Conservation (phyloP, 2,888 invertebrate genomes). For the Cryptosula pallasiana region DNA sequence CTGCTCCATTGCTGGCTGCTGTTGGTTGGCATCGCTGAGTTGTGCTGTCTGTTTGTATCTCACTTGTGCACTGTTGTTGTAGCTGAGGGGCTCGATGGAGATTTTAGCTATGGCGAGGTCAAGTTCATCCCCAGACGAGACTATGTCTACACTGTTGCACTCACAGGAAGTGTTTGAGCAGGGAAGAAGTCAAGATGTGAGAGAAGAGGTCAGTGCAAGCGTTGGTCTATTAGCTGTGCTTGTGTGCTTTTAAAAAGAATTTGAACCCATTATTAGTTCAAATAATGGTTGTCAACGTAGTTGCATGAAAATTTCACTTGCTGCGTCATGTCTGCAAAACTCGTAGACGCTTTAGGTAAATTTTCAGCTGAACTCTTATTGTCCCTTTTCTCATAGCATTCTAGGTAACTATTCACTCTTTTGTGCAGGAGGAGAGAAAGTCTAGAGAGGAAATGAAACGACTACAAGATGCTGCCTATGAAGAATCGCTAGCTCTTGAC, state of each 20-base stretch:
- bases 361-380: too few species aligned
- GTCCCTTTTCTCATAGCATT: too few species aligned
- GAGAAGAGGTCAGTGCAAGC: constrained; percentile 62
- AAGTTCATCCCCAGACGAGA: constrained; percentile 81
- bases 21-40: too few species aligned
- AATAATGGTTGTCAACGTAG: too few species aligned
- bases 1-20: too few species aligned
- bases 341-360: too few species aligned
- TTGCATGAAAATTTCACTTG: too few species aligned
- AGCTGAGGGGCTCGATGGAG: constrained; percentile 7
- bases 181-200: constrained; percentile 70
- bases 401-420: neutral
- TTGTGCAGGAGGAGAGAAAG: constrained; percentile 67
- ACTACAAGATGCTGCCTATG: constrained; percentile 90
- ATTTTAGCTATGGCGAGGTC: constrained; percentile 54
- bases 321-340: too few species aligned
- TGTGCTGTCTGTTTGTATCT: too few species aligned
- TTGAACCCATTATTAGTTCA: too few species aligned
- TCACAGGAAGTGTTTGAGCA: constrained; percentile 77
- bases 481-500: constrained; percentile 79
- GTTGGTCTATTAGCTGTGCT: neutral
- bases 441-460: constrained; percentile 81
- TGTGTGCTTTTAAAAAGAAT: too few species aligned
- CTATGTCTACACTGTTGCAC: constrained; percentile 79
- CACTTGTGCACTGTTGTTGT: too few species aligned